Percentiles rank a stretch among this genome's conserved stretches.
Conservation (phyloP, 2,888 invertebrate species). For the Chalcis sispes region DNA sequence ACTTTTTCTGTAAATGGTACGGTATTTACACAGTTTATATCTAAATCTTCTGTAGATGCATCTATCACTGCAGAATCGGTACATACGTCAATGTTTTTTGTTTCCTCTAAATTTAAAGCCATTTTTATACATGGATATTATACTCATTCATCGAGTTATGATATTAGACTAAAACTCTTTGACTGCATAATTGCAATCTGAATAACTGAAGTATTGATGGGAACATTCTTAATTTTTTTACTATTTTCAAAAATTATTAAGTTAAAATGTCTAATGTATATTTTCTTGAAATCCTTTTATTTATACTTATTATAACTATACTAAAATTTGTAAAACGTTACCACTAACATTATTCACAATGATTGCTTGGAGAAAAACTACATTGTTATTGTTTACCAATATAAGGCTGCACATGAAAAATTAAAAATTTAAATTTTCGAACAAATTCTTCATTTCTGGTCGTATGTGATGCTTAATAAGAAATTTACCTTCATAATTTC, state of each 20-base stretch:
- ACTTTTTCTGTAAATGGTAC: neutral
- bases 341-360: no score
- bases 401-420: no score
- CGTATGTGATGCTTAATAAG: conserved; percentile 13
- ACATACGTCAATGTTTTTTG: neutral
- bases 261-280: no score
- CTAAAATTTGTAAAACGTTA: no score
- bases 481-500: conserved; percentile 56
- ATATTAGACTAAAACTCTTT: neutral
- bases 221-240: neutral
- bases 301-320: no score
- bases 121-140: neutral
- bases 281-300: no score
- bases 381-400: no score
- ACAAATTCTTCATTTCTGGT: no score
- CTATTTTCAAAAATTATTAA: no score
- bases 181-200: neutral
- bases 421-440: no score
- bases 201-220: no score
- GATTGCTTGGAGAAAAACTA: no score
- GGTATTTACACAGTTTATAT: conserved; percentile 3
- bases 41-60: neutral
- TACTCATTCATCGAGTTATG: neutral
- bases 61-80: neutral
- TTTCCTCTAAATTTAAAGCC: conserved; percentile 9